Conservation (phyloP, 2,113 vertebrate species). For the Dasyornis broadbenti region DNA sequence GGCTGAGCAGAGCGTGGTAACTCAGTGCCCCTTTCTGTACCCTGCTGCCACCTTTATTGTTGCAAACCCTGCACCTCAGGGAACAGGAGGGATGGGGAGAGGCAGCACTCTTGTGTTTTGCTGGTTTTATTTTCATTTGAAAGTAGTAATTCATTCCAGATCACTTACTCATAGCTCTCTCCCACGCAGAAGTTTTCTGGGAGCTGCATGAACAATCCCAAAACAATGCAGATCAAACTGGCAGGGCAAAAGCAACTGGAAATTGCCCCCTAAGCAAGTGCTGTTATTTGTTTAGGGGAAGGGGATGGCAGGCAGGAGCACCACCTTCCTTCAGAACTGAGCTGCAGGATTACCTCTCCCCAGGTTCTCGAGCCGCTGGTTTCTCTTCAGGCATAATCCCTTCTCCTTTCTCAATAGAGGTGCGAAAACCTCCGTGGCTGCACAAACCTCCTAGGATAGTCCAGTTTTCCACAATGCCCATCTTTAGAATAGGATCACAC, state of each 20-base stretch:
- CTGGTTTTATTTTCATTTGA: neutral
- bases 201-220: neutral
- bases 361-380: neutral
- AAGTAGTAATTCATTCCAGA: conserved; percentile 5
- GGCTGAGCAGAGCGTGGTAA: neutral
- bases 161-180: neutral
- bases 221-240: neutral
- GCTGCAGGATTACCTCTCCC: neutral
- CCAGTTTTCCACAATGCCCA: neutral
- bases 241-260: neutral
- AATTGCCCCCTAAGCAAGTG: neutral
- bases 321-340: neutral
- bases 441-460: neutral
- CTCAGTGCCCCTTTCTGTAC: neutral
- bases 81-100: neutral
- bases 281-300: neutral
- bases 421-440: neutral
- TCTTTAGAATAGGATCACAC: neutral
- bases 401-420: neutral
- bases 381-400: neutral
- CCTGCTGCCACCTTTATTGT: neutral
- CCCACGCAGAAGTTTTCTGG: neutral
- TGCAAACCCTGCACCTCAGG: neutral
- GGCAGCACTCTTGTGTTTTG: neutral
- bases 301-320: neutral